phyloP scores from a whole-genome alignment of 2,113 vertebrate genomes.

The Syrrhaptes paradoxus region DNA sequence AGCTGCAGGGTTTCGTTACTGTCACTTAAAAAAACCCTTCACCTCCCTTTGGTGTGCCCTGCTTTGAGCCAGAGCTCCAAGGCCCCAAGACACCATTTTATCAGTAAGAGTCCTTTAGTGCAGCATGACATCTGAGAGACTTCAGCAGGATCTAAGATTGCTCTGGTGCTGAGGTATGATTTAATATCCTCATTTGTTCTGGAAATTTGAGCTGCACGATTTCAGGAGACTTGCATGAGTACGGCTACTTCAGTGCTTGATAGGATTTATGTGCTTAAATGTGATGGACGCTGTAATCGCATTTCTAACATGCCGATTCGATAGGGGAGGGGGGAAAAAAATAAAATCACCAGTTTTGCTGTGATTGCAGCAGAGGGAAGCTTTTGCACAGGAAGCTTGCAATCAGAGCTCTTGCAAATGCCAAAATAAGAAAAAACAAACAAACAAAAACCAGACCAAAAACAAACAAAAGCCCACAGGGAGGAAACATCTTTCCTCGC shows the following conservation, averaged over 20 bases:
- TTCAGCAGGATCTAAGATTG: not conserved
- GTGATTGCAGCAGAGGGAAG: not conserved
- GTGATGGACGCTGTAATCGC: not conserved
- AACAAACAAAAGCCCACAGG: no score
- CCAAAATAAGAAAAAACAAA: not conserved
- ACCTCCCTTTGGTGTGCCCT: not conserved
- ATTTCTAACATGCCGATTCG: not conserved
- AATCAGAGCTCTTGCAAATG: not conserved
- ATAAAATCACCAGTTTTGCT: not conserved
- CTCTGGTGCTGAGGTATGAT: conserved; percentile 47
- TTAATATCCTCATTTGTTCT: conserved; percentile 31
- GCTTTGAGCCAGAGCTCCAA: not conserved
- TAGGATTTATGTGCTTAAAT: not conserved
- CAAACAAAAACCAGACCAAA: not conserved
- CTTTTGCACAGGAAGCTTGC: not conserved
- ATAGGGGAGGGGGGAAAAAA: not conserved
- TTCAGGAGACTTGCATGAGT: conserved; percentile 9
- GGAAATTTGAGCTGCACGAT: conserved; percentile 6
- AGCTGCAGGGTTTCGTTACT: conserved; percentile 56
- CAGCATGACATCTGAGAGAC: not conserved
- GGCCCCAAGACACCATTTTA: not conserved
- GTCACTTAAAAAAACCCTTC: conserved; percentile 29
- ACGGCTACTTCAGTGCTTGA: not conserved
- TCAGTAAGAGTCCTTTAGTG: not conserved
- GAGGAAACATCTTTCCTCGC: not conserved